phyloP scores from a whole-genome alignment of 2,797 vertebrate genomes.

The Lutjanus campechanus region DNA sequence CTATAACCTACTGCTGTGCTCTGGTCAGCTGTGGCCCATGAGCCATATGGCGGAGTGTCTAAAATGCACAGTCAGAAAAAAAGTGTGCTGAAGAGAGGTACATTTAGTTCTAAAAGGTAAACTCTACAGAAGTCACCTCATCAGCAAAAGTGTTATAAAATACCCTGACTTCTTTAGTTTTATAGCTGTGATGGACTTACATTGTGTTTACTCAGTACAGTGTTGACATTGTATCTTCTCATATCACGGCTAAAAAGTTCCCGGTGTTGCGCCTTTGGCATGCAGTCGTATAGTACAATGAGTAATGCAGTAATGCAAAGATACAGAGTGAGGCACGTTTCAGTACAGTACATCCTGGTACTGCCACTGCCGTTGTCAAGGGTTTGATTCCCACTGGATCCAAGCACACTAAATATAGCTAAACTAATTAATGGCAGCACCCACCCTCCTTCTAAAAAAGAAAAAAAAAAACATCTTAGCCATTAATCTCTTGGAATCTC shows the following conservation, averaged over 20 bases:
- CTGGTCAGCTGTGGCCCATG: conserved; percentile 56
- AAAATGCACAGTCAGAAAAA: conserved; percentile 64
- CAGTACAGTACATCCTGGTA: conserved; percentile 13
- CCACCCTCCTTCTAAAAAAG: conserved; percentile 7
- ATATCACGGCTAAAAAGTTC: neutral
- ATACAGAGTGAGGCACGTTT: conserved; percentile 7
- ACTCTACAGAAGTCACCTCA: conserved; percentile 39
- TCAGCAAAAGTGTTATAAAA: conserved; percentile 57
- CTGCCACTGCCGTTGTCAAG: conserved; percentile 20
- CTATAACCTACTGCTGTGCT: conserved; percentile 43
- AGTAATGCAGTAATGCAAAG: conserved; percentile 4
- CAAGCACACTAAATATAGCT: conserved; percentile 60
- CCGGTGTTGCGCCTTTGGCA: neutral
- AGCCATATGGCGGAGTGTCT: conserved; percentile 56
- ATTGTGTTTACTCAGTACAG: conserved; percentile 8
- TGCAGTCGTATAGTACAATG: neutral
- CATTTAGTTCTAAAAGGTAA: conserved; percentile 57
- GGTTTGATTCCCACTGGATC: conserved; percentile 56
- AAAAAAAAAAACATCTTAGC: conserved; percentile 32
- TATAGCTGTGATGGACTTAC: neutral
- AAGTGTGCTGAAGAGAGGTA: conserved; percentile 38
- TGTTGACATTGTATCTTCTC: neutral
- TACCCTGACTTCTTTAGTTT: conserved; percentile 28
- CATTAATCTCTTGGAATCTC: conserved; percentile 8
- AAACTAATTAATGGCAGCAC: conserved; percentile 61